Evolutionary conservation across 2,888 invertebrate species (phyloP).

Genomic region (Sesia bembeciformis): DNA sequence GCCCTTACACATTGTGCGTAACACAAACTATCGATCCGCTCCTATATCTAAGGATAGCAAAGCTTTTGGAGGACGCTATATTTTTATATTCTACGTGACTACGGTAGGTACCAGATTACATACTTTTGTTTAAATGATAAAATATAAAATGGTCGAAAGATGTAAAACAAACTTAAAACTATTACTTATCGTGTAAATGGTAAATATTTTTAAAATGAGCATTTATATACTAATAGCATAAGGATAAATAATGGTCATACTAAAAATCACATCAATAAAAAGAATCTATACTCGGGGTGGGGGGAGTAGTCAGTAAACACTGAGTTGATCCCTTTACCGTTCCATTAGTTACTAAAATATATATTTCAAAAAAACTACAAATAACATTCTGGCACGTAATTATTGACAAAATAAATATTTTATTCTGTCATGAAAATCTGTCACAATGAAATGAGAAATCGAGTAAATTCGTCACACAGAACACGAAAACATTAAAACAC

Average conservation of each 20-base stretch:
- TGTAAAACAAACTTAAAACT: slow-evolving; percentile 50
- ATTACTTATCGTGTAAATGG: slow-evolving; percentile 57
- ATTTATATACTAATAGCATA: slow-evolving; percentile 53
- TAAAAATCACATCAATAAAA: slow-evolving; percentile 54
- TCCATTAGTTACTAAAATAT: slow-evolving; percentile 34
- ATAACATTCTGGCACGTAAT: slow-evolving; percentile 69
- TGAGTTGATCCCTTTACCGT: slow-evolving; percentile 43
- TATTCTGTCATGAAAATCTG: slow-evolving; percentile 36
- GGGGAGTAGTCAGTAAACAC: slow-evolving; percentile 30
- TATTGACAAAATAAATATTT: slow-evolving; percentile 37
- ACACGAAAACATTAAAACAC: slow-evolving; percentile 36
- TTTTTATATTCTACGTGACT: slow-evolving; percentile 32
- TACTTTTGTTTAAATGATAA: slow-evolving; percentile 18
- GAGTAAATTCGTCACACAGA: slow-evolving; percentile 55
- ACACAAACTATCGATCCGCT: slow-evolving; percentile 32
- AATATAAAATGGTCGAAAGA: slow-evolving; percentile 35
- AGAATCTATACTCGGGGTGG: slow-evolving; percentile 31
- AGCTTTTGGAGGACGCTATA: slow-evolving; percentile 31
- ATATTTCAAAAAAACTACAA: slow-evolving; percentile 54
- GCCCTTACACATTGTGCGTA: slow-evolving; percentile 51
- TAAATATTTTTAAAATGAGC: slow-evolving; percentile 69
- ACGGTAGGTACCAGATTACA: slow-evolving; percentile 47
- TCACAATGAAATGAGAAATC: slow-evolving; percentile 30
- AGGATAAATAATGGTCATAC: slow-evolving; percentile 65
- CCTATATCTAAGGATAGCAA: slow-evolving; percentile 38